Evolutionary conservation across 2,888 invertebrate genomes (phyloP).

Genomic region (Rotaria socialis): DNA sequence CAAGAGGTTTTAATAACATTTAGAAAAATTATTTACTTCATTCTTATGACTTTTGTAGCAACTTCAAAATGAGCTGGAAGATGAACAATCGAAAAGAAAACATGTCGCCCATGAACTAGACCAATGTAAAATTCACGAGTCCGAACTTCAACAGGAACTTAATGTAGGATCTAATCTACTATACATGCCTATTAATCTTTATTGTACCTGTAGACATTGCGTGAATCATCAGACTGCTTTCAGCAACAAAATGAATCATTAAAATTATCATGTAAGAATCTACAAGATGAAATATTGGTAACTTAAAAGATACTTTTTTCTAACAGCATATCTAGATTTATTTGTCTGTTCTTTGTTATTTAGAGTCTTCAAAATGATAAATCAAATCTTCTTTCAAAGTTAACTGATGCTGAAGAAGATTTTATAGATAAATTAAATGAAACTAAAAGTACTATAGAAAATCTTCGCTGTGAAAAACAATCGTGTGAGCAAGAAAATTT

Average conservation of each 20-base stretch:
- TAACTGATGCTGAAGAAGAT: neutral
- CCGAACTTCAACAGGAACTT: slow-evolving; percentile 11
- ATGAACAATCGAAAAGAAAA: neutral
- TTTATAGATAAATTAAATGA: neutral
- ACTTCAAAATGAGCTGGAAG: neutral
- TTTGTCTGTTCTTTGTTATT: neutral
- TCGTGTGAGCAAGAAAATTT: neutral
- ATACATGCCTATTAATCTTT: neutral
- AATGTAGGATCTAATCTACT: neutral
- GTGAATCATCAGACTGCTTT: neutral
- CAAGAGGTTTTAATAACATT: neutral
- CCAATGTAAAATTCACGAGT: neutral
- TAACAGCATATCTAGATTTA: too few relatives aligned
- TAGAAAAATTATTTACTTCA: neutral
- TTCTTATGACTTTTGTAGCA: neutral
- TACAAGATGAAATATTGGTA: neutral
- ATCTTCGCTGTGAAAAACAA: neutral
- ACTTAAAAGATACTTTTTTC: neutral
- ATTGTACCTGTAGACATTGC: neutral
- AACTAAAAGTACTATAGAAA: neutral
- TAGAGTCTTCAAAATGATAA: neutral
- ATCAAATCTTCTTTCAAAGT: neutral
- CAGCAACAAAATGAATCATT: slow-evolving; percentile 4
- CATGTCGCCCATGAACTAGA: neutral
- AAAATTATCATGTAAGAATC: neutral